Evolutionary conservation across 1,140 invertebrate genomes (phyloP), one percentile per base, ranked within the genome.

Genomic region (Drosophila kepulauana): DNA sequence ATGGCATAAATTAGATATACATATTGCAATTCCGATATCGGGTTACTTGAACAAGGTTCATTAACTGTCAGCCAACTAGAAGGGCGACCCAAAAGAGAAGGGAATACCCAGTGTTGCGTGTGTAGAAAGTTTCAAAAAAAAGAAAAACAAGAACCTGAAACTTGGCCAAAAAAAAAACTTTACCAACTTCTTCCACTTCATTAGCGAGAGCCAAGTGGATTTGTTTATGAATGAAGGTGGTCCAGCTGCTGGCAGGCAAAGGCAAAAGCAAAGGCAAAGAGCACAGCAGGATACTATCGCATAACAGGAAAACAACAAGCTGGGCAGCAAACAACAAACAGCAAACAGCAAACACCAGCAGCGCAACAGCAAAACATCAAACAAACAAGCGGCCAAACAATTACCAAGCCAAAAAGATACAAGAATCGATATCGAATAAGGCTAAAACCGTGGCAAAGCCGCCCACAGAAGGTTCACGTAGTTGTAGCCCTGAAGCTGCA

Each of bases 11-110:
- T 88, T 88, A 88, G 77, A 87, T 84, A 84, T 59, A 75, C 59
- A 71, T 84, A 89, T 88, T 88, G 84, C 84, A 88, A 78, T 89
- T 79, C 30, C 80, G 70, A 78, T 88, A 88, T 88, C 84, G 80
- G 80, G 78, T 88, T 89, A 88, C 84, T 88, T 84, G 70, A 82
- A 79, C 84, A 70, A 75, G 82, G 84, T 89, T 88, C 85, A 80
- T 87, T 87, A 87, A 87, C 73, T 75, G 67, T 59, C 58, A 38
- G 57, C 35, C 64, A 57, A 41, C 68, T 38, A 48, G 43, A 57
- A 57, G 52, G 33, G 41, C 64, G 38, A 38, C 15, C 15, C 69
- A 86, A 88, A 82, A 87, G 77, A 80, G 80, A 88, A 89, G 75
- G 80, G 85, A 51, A 71, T 52, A 49, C 49, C 46, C n/a, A 61